A percentile compares a stretch with the other conserved stretches of the same genome.
phyloP scores from a whole-genome alignment of 35 echinoderm and acorn worm species.

The Anneissia japonica region DNA sequence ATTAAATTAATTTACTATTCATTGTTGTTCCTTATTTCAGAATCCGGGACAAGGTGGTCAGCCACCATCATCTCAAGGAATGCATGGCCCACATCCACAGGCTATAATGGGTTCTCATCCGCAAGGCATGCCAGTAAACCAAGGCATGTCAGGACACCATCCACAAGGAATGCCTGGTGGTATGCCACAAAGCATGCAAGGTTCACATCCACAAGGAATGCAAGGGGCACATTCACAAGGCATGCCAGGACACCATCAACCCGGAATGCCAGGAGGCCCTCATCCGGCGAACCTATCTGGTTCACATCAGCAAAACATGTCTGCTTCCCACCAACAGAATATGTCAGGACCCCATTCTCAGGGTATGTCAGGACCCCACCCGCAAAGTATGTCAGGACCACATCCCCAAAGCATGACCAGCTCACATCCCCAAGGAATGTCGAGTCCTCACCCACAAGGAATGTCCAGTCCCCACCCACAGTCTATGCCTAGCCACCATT shows the following conservation, averaged over 20 bases:
- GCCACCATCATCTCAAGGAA: background rate
- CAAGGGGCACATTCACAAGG: background rate
- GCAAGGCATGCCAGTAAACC: background rate
- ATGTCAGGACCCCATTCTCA: background rate
- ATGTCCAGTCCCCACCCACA: background rate
- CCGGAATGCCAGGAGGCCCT: background rate
- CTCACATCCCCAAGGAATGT: background rate
- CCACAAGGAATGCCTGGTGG: background rate
- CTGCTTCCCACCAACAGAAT: background rate
- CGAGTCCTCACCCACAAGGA: background rate
- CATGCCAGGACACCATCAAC: background rate
- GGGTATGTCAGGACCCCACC: background rate
- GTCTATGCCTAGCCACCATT: background rate
- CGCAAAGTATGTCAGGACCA: background rate
- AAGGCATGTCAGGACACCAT: background rate
- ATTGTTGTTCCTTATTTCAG: background rate
- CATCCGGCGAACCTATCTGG: background rate
- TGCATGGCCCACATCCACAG: background rate
- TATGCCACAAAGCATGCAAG: background rate
- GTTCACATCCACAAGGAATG: background rate
- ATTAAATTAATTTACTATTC: no score
- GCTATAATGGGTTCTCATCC: background rate
- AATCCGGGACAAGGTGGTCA: background rate
- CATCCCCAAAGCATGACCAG: background rate
- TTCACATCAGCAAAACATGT: background rate